A percentile compares a stretch with the other conserved stretches of the same genome.
Conservation (phyloP, 1,140 invertebrate genomes). For the Drosophila sulfurigaster region DNA sequence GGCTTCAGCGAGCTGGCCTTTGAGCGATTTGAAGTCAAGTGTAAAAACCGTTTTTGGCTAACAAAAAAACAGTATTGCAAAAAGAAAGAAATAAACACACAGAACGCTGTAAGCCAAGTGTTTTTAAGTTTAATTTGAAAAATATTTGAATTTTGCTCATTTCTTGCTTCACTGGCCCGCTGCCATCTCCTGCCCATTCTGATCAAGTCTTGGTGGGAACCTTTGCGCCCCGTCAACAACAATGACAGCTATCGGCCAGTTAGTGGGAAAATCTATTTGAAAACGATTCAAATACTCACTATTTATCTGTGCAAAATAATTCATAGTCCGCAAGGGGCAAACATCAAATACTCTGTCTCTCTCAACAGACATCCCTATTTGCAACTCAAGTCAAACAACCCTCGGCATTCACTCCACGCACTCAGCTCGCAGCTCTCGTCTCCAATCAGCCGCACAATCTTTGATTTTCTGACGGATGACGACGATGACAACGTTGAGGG, state of each 20-base stretch:
- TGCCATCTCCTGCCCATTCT: background rate
- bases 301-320: constrained; percentile 56
- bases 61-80: constrained; percentile 48
- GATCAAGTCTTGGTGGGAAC: constrained; percentile 54
- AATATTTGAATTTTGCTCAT: constrained; percentile 84
- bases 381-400: constrained; percentile 37
- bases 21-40: constrained; percentile 83
- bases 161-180: constrained; percentile 71
- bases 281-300: constrained; percentile 17
- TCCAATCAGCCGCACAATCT: constrained; percentile 79
- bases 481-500: background rate
- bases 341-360: constrained; percentile 33
- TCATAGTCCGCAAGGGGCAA: constrained; percentile 47
- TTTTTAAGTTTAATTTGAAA: constrained; percentile 80
- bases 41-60: constrained; percentile 78
- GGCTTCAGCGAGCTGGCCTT: constrained; percentile 36
- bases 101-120: constrained; percentile 52
- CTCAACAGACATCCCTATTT: background rate
- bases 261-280: constrained; percentile 60
- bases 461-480: constrained; percentile 58
- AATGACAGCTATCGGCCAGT: constrained; percentile 42
- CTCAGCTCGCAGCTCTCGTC: constrained; percentile 40
- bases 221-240: background rate
- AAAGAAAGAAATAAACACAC: constrained; percentile 29
- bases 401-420: constrained; percentile 19